Evolutionary conservation across 2,113 vertebrate species (phyloP).

Genomic region (Xiphorhynchus elegans): DNA sequence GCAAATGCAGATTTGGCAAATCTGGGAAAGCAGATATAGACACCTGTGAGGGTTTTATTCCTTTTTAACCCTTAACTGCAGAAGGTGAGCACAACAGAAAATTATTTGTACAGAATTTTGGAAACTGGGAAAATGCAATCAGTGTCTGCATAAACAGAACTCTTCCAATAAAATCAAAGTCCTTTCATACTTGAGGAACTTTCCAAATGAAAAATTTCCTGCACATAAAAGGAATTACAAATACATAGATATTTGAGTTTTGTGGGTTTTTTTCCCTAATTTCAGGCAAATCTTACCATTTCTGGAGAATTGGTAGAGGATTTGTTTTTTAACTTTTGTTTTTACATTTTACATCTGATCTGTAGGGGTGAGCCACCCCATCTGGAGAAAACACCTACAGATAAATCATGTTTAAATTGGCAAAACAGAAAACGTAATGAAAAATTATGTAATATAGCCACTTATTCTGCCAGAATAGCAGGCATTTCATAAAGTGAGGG

Average conservation of each 20-base stretch:
- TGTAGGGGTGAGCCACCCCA: not conserved
- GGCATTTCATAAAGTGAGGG: not conserved
- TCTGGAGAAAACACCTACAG: slow-evolving; percentile 10
- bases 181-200: not conserved
- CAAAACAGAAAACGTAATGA: not conserved
- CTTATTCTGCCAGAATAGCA: not conserved
- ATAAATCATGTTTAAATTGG: not conserved
- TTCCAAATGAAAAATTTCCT: not conserved
- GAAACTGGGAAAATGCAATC: not conserved
- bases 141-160: not conserved
- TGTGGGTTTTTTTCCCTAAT: not conserved
- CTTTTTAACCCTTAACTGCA: not conserved
- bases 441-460: not conserved
- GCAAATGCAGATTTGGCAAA: not conserved
- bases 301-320: not conserved
- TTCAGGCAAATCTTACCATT: not conserved
- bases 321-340: not conserved
- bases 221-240: not conserved
- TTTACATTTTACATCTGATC: slow-evolving; percentile 13
- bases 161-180: not conserved
- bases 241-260: not conserved
- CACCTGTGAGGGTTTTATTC: not conserved
- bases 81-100: not conserved
- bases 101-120: not conserved
- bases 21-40: not conserved